Conservation (phyloP, 2,113 vertebrate genomes). For the Heliornis fulica region DNA sequence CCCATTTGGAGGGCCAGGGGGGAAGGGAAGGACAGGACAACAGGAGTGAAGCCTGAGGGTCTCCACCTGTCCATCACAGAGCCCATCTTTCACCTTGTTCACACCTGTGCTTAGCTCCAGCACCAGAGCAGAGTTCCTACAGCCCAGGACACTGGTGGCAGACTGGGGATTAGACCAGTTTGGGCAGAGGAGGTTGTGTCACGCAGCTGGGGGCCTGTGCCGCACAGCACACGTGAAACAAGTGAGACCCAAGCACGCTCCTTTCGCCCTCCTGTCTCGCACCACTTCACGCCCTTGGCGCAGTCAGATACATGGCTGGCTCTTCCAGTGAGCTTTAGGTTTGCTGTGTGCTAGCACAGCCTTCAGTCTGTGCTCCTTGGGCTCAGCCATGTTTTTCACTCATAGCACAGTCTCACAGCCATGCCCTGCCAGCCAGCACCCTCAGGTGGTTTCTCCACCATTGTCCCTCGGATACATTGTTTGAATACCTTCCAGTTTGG, state of each 20-base stretch:
- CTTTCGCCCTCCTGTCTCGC: rapidly evolving
- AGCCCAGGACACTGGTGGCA: neutral
- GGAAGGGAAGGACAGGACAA: too few relatives aligned
- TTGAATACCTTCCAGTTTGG: neutral
- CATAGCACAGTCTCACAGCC: rapidly evolving
- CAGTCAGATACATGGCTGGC: neutral
- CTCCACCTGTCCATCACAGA: neutral
- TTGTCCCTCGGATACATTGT: too few relatives aligned
- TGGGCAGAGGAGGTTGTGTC: neutral
- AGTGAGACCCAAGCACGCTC: too few relatives aligned
- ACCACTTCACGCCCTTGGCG: neutral
- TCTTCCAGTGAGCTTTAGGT: neutral
- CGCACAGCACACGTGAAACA: neutral
- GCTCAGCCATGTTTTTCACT: neutral
- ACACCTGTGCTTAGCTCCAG: too few relatives aligned
- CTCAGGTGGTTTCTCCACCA: neutral
- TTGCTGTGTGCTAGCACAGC: neutral
- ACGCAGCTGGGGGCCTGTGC: neutral
- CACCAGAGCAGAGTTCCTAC: neutral
- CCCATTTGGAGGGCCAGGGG: too few relatives aligned
- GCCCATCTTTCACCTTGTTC: rapidly evolving
- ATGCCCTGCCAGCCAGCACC: neutral
- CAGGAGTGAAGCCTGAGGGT: too few relatives aligned
- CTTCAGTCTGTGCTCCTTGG: neutral
- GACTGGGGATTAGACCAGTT: neutral